A percentile compares a stretch with the other conserved stretches of the same genome.
Conservation (phyloP, 2,888 invertebrate genomes). For the Dryobotodes eremita region DNA sequence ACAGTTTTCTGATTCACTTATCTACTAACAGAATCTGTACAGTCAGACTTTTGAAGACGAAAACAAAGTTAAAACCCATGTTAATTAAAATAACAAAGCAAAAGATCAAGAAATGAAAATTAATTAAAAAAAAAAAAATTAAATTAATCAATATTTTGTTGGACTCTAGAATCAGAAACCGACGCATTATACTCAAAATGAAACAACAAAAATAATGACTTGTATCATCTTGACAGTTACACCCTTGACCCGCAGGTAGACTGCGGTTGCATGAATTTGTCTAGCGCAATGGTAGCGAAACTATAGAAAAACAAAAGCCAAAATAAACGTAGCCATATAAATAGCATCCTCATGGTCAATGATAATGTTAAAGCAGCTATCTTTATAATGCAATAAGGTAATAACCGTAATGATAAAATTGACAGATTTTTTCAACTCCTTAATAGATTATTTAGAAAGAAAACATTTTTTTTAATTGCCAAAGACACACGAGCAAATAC, state of each 20-base stretch:
- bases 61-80: neutral
- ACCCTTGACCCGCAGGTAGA: conserved; percentile 56
- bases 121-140: neutral
- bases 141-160: conserved; percentile 6
- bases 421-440: neutral
- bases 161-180: conserved; percentile 5
- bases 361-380: neutral
- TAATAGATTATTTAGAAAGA: neutral
- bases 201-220: conserved; percentile 45
- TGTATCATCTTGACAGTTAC: conserved; percentile 41
- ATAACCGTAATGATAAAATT: neutral
- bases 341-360: neutral
- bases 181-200: conserved; percentile 11
- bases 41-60: neutral
- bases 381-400: neutral
- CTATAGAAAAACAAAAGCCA: conserved; percentile 3
- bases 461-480: neutral
- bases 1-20: conserved; percentile 22
- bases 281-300: conserved; percentile 35
- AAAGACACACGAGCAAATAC: too few relatives aligned
- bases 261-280: conserved; percentile 45
- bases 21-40: neutral
- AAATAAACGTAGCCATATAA: neutral
- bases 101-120: neutral
- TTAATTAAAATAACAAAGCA: neutral